Percentiles rank a stretch among this genome's conserved stretches.
Evolutionary conservation across 2,888 invertebrate genomes (phyloP).

Genomic region (Lepidocyrtinus sp.): DNA sequence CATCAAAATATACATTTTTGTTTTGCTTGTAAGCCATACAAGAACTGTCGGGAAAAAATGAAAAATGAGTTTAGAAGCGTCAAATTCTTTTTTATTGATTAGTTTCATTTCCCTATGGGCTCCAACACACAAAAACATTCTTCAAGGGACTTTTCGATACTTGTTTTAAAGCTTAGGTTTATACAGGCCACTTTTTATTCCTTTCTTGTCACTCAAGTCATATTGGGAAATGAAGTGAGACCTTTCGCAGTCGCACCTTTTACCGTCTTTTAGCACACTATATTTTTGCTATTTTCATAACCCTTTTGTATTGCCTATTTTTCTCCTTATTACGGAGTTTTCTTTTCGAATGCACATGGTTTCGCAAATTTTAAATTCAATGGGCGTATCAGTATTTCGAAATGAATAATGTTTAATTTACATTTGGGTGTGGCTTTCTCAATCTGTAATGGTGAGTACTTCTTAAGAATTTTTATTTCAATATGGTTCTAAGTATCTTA

Average conservation of each 20-base stretch:
- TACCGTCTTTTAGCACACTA: no score
- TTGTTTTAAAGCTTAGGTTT: conserved; percentile 37
- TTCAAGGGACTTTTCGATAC: conserved; percentile 19
- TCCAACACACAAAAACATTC: conserved; percentile 11
- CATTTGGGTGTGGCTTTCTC: conserved; percentile 1
- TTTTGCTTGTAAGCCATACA: conserved; percentile 30
- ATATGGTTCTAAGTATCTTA: no score
- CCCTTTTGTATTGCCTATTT: no score
- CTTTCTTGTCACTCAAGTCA: conserved; percentile 45
- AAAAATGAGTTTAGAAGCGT: conserved; percentile 68
- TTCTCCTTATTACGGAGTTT: no score
- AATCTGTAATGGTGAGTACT: no score
- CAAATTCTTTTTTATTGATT: conserved; percentile 69
- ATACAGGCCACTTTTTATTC: conserved; percentile 30
- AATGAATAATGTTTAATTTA: not conserved
- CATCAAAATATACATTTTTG: conserved; percentile 7
- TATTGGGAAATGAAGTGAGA: not conserved
- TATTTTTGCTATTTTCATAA: conserved; percentile 6
- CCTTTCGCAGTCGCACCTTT: no score
- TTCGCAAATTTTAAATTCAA: conserved; percentile 13
- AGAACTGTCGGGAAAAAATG: conserved; percentile 68
- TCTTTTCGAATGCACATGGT: not conserved
- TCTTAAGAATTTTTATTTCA: no score
- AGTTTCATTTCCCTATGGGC: conserved; percentile 66
- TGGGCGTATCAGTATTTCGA: not conserved